Percentiles rank a stretch among this genome's conserved stretches.
Evolutionary conservation across 2,888 invertebrate genomes (phyloP).

Genomic region (Eulithis testata): DNA sequence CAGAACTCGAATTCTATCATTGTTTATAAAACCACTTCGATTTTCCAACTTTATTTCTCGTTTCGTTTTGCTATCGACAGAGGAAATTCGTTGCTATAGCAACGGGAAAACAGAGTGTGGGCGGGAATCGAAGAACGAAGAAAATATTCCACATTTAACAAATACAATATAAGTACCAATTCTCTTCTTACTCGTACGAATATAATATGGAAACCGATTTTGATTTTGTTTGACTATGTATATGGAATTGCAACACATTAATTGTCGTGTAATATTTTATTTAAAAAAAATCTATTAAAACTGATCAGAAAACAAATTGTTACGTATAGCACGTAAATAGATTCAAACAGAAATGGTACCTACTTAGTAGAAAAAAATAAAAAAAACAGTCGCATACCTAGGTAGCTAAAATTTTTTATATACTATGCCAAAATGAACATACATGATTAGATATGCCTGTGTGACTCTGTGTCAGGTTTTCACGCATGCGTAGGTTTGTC

Average conservation of each 20-base stretch:
- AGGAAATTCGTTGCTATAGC: slow-evolving; percentile 15
- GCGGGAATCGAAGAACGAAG: slow-evolving; percentile 1
- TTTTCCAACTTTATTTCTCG: neutral
- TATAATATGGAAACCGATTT: too few relatives aligned
- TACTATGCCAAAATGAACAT: neutral
- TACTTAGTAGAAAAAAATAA: too few relatives aligned
- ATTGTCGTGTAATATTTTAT: too few relatives aligned
- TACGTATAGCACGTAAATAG: too few relatives aligned
- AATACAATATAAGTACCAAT: too few relatives aligned
- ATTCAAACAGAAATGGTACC: too few relatives aligned
- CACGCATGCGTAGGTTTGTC: slow-evolving; percentile 81
- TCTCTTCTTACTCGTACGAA: too few relatives aligned
- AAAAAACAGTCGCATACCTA: too few relatives aligned
- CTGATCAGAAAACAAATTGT: too few relatives aligned
- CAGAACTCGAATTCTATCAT: neutral
- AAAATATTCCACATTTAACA: neutral
- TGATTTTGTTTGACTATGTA: too few relatives aligned
- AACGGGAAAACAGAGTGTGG: slow-evolving; percentile 16
- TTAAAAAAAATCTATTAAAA: too few relatives aligned
- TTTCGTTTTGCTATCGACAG: slow-evolving; percentile 13
- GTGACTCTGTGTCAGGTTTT: slow-evolving; percentile 70
- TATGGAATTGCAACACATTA: too few relatives aligned
- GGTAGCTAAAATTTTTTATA: neutral
- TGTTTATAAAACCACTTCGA: slow-evolving; percentile 9
- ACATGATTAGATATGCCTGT: slow-evolving; percentile 19